phyloP scores from a whole-genome alignment of 2,888 invertebrate genomes.

The Rapana venosa region DNA sequence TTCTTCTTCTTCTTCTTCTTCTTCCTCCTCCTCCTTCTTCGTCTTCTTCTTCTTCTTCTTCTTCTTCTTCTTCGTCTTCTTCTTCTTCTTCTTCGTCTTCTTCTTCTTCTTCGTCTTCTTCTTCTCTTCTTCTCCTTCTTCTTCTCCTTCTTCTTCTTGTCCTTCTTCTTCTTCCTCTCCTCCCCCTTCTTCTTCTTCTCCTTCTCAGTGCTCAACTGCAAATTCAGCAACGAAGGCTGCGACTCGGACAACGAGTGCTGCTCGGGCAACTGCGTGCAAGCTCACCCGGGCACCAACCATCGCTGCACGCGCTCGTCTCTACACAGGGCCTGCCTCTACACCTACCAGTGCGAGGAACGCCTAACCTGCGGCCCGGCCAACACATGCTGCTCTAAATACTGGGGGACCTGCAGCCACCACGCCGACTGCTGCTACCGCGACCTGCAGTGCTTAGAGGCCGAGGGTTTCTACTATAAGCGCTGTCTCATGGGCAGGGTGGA shows the following conservation, averaged over 20 bases:
- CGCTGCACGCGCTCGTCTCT: constrained; percentile 51
- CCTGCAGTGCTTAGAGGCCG: constrained; percentile 46
- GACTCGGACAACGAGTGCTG: constrained; percentile 46
- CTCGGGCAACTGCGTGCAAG: constrained; percentile 47
- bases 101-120: no score
- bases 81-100: no score
- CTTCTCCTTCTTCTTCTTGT: background rate
- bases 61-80: no score
- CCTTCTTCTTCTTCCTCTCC: background rate
- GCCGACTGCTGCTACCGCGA: constrained; percentile 50
- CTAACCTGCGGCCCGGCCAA: constrained; percentile 50
- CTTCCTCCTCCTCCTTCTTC: no score
- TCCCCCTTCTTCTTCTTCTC: background rate
- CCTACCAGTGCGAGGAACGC: constrained; percentile 47
- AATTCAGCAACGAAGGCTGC: constrained; percentile 54
- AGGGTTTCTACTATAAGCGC: constrained; percentile 53
- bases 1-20: background rate
- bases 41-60: no score
- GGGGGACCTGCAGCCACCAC: constrained; percentile 50
- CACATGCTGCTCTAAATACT: constrained; percentile 54
- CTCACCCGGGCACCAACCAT: constrained; percentile 52
- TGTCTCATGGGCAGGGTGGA: constrained; percentile 41
- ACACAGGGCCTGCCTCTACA: constrained; percentile 43
- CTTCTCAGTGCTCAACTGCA: constrained; percentile 49
- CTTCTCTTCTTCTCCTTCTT: no score